Evolutionary conservation across 2,888 invertebrate species (phyloP).

Genomic region (Hybos culiciformis): DNA sequence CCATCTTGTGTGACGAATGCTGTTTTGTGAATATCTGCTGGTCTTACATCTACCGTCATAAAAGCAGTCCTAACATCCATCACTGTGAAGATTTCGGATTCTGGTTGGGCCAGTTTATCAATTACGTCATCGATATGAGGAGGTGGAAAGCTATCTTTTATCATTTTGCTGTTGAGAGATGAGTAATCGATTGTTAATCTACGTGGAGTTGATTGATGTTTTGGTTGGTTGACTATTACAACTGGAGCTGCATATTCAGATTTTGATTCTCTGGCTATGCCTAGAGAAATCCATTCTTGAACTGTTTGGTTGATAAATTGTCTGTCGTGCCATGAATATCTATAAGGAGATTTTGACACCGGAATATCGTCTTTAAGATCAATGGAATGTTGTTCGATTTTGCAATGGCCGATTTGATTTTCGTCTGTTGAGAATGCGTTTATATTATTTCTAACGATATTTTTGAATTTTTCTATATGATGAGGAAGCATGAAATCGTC

Average conservation of each 20-base stretch:
- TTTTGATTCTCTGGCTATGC: conserved; percentile 4
- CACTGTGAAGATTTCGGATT: conserved; percentile 1
- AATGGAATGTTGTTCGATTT: background rate
- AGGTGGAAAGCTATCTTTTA: conserved; percentile 4
- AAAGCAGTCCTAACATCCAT: conserved; percentile 5
- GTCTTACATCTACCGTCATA: conserved; percentile 1
- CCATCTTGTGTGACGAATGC: conserved; percentile 7
- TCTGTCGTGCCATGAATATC: background rate
- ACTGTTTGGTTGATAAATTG: background rate
- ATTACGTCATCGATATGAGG: conserved; percentile 5
- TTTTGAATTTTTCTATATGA: background rate
- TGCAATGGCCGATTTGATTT: conserved; percentile 2
- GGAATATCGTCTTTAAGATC: background rate
- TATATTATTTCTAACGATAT: background rate
- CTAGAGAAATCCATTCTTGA: background rate
- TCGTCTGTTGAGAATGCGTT: conserved; percentile 1
- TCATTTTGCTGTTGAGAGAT: conserved; percentile 1
- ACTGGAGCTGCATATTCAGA: conserved; percentile 7
- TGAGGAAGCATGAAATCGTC: background rate
- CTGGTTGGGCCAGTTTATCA: background rate
- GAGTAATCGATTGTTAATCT: conserved; percentile 3
- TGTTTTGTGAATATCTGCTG: conserved; percentile 3
- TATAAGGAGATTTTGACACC: background rate
- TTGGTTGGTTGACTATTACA: conserved; percentile 7
- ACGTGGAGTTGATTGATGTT: conserved; percentile 2